phyloP scores from a whole-genome alignment of 1,140 invertebrate genomes.

The Oncopeltus fasciatus region DNA sequence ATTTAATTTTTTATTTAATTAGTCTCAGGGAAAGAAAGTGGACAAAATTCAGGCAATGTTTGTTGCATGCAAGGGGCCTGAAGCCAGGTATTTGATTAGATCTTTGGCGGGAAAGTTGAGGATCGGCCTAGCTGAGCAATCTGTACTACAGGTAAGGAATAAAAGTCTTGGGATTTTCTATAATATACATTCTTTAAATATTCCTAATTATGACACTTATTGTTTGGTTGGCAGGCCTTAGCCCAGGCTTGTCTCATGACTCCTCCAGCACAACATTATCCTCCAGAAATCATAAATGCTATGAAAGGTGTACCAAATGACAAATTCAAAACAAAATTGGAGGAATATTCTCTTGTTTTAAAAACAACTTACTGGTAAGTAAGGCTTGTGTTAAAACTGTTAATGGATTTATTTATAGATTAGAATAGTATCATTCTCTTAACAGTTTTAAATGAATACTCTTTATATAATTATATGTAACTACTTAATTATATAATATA shows the following conservation, averaged over 20 bases:
- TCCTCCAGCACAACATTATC: conserved; percentile 50
- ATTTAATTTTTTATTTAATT: too few relatives aligned
- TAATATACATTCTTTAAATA: background rate
- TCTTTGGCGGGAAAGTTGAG: conserved; percentile 86
- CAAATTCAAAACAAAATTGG: conserved; percentile 63
- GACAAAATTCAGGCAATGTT: conserved; percentile 84
- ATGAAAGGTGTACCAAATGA: conserved; percentile 47
- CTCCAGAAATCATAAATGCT: conserved; percentile 46
- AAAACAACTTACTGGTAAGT: conserved; percentile 89
- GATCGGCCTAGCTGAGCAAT: conserved; percentile 94
- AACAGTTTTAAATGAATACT: too few relatives aligned
- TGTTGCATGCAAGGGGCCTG: conserved; percentile 78
- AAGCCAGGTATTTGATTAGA: conserved; percentile 84
- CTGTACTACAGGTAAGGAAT: conserved; percentile 54
- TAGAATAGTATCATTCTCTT: too few relatives aligned
- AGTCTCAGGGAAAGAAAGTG: conserved; percentile 76
- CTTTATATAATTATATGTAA: background rate
- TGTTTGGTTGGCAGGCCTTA: conserved; percentile 43
- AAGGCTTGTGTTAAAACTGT: too few relatives aligned
- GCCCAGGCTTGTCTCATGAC: conserved; percentile 66
- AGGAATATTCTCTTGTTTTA: conserved; percentile 59
- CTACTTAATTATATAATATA: background rate
- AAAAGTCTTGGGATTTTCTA: background rate
- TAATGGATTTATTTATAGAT: too few relatives aligned
- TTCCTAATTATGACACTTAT: background rate